Conservation (phyloP, 2,888 invertebrate genomes). For the Melolontha melolontha region DNA sequence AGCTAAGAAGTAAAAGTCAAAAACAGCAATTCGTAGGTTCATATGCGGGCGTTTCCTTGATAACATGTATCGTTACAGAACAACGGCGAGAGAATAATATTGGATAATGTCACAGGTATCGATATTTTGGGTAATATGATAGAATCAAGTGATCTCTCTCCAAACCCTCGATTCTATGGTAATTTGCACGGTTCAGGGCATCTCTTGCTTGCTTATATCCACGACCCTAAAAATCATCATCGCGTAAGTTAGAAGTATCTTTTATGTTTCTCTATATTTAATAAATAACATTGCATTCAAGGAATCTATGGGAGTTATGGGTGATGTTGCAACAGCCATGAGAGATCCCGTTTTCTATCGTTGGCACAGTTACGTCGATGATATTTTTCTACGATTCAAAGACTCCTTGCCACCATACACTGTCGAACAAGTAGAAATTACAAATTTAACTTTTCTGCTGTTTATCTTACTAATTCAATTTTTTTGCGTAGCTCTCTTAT, state of each 20-base stretch:
- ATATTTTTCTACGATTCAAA: conserved; percentile 83
- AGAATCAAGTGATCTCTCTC: conserved; percentile 76
- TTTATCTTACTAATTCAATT: neutral
- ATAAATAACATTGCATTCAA: conserved; percentile 60
- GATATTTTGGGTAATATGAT: conserved; percentile 83
- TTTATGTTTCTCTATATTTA: neutral
- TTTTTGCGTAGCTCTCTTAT: conserved; percentile 71
- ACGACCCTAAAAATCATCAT: conserved; percentile 82
- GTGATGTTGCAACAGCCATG: too few relatives aligned
- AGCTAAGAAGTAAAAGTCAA: too few relatives aligned
- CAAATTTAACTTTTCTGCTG: too few relatives aligned
- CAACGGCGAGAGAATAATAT: conserved; percentile 68
- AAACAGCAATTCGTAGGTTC: too few relatives aligned
- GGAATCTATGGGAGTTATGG: too few relatives aligned
- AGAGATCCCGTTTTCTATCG: too few relatives aligned
- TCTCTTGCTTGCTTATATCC: conserved; percentile 77
- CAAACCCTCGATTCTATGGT: conserved; percentile 77
- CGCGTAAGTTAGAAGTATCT: conserved; percentile 65
- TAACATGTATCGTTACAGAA: too few relatives aligned
- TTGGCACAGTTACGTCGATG: too few relatives aligned
- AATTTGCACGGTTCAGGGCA: conserved; percentile 86
- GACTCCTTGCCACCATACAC: conserved; percentile 76
- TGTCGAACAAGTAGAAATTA: conserved; percentile 66
- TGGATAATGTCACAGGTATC: conserved; percentile 78
- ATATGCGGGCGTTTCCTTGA: too few relatives aligned